These are phyloP conservation scores for Otolemur crassicaudatus DNA, from an alignment of 2,797 vertebrate species.

Conservation along the genomic window DNA sequence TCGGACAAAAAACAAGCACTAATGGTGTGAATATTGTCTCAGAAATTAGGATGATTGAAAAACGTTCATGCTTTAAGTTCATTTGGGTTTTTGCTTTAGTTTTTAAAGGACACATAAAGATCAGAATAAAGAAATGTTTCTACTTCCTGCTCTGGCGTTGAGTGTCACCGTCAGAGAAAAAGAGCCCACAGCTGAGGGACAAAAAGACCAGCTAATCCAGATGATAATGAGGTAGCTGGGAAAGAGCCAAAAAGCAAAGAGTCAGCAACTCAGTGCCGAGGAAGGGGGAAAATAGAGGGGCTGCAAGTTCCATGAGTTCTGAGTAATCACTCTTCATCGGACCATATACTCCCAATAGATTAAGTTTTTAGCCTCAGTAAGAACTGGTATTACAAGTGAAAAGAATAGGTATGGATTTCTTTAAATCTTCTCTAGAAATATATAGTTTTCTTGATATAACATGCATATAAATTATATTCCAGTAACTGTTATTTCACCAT, in stretches of 20 bases:
- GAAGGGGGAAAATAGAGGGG: not conserved
- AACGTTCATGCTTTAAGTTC: not conserved
- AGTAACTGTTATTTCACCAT: constrained; percentile 1
- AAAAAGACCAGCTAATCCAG: not conserved
- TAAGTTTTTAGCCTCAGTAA: not conserved
- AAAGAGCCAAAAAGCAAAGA: not conserved
- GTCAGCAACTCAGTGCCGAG: not conserved
- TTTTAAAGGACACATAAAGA: constrained; percentile 47
- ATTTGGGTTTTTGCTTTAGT: constrained; percentile 21
- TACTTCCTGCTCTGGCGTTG: not conserved
- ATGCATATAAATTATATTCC: constrained; percentile 38
- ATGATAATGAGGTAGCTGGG: not conserved
- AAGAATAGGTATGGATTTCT: constrained; percentile 31
- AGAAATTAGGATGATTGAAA: constrained; percentile 13
- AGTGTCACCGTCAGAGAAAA: not conserved
- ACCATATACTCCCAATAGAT: not conserved
- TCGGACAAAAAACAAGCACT: not conserved
- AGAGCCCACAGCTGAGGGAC: not conserved
- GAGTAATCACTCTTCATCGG: not conserved
- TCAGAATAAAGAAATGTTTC: constrained; percentile 19
- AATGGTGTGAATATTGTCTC: not conserved
- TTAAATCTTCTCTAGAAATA: constrained; percentile 54
- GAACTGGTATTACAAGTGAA: not conserved
- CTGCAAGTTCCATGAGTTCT: not conserved
- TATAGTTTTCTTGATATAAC: not conserved